Conservation (phyloP, 2,797 vertebrate genomes). For the Chelidonichthys spinosus region DNA sequence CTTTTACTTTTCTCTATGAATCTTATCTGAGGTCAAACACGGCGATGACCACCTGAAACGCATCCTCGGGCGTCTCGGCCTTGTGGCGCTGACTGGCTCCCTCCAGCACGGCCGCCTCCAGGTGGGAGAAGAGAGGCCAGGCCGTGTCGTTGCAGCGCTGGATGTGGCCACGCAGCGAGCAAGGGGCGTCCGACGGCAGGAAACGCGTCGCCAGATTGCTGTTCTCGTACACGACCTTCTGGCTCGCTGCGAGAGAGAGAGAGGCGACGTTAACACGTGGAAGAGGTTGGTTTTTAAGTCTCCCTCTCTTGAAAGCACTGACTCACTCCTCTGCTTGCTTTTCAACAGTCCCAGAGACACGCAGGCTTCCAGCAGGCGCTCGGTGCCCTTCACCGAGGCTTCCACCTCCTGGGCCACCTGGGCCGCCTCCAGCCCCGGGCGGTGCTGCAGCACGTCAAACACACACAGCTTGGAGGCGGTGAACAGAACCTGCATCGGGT, state of each 20-base stretch:
- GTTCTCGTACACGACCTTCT: conserved; percentile 86
- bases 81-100: conserved; percentile 81
- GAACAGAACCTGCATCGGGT: conserved; percentile 86
- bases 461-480: conserved; percentile 88
- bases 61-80: conserved; percentile 70
- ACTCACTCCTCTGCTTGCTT: conserved; percentile 68
- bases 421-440: conserved; percentile 70
- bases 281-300: neutral
- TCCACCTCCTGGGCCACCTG: conserved; percentile 82
- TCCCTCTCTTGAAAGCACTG: neutral
- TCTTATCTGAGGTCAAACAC: neutral
- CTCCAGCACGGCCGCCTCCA: conserved; percentile 86
- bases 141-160: conserved; percentile 78
- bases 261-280: neutral
- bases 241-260: conserved; percentile 70
- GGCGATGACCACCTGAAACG: conserved; percentile 80
- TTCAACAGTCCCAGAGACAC: conserved; percentile 87
- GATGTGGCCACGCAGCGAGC: conserved; percentile 86
- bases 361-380: conserved; percentile 89
- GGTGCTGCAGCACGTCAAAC: conserved; percentile 87
- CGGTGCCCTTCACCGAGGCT: conserved; percentile 82
- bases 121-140: conserved; percentile 87
- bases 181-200: conserved; percentile 82
- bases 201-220: conserved; percentile 77
- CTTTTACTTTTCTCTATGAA: no score